Conservation (phyloP, 2,888 invertebrate species). For the Trimorus sp. region DNA sequence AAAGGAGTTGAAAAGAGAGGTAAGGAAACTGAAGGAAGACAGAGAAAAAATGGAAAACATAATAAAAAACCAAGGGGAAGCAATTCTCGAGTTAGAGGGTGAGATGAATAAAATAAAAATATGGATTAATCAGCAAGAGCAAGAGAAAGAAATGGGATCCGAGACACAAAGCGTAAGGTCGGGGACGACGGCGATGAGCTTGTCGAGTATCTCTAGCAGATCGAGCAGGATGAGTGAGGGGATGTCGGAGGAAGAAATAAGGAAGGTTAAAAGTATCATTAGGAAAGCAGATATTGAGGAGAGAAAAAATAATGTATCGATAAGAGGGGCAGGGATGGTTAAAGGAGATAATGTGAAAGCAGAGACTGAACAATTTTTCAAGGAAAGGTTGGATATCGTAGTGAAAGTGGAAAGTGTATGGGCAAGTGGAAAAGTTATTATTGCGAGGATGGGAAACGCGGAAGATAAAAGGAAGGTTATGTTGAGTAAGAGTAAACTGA, state of each 20-base stretch:
- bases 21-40: neutral
- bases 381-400: conserved; percentile 2
- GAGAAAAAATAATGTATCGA: conserved; percentile 15
- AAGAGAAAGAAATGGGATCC: neutral
- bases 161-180: neutral
- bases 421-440: neutral
- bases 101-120: neutral
- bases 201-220: neutral
- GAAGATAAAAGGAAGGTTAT: conserved; percentile 14
- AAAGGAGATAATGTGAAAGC: conserved; percentile 1
- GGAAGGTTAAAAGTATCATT: conserved; percentile 19
- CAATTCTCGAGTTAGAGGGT: neutral
- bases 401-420: conserved; percentile 10
- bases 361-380: neutral
- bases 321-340: conserved; percentile 1
- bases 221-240: conserved; percentile 3
- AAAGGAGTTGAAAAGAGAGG: neutral
- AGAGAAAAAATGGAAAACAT: no score
- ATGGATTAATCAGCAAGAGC: neutral
- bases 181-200: neutral
- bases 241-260: conserved; percentile 24
- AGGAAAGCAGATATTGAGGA: conserved; percentile 7
- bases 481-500: conserved; percentile 3
- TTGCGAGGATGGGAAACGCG: conserved; percentile 1
- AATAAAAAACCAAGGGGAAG: no score